phyloP scores from a whole-genome alignment of 2,113 vertebrate species.

The Natator depressus region DNA sequence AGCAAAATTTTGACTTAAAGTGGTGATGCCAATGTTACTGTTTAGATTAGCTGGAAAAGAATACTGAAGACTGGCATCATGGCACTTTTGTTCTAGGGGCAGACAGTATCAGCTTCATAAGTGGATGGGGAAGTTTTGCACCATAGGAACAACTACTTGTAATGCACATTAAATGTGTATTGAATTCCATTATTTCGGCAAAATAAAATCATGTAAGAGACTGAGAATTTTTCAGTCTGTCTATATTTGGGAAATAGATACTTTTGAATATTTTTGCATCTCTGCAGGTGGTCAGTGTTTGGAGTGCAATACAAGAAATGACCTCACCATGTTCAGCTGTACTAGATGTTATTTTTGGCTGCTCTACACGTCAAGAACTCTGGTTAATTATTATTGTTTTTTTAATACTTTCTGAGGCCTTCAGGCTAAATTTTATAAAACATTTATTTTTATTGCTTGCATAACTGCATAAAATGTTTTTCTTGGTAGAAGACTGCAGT shows the following conservation, averaged over 20 bases:
- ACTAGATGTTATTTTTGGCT: conserved; percentile 77
- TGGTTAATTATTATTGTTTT: conserved; percentile 78
- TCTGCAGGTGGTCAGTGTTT: conserved; percentile 76
- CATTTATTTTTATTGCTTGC: conserved; percentile 81
- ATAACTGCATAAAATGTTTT: conserved; percentile 81
- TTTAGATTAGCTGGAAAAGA: background rate
- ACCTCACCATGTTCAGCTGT: conserved; percentile 75
- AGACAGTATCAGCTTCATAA: background rate
- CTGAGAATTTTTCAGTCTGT: conserved; percentile 39
- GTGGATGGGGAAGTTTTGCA: background rate
- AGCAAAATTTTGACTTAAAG: background rate
- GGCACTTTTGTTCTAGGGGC: background rate
- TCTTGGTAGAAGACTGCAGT: conserved; percentile 67
- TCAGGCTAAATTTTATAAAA: conserved; percentile 76
- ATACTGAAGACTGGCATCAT: background rate
- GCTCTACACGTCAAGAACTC: conserved; percentile 54
- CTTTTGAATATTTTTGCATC: conserved; percentile 60
- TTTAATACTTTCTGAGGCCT: conserved; percentile 70
- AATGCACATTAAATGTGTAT: conserved; percentile 20
- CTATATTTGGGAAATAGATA: conserved; percentile 70
- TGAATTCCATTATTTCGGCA: conserved; percentile 39
- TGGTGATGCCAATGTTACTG: background rate
- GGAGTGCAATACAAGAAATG: conserved; percentile 67
- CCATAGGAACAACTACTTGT: conserved; percentile 1
- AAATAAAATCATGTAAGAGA: conserved; percentile 17